Evolutionary conservation across 2,113 vertebrate genomes (phyloP), one percentile per base, ranked within the genome.

Genomic region (Dendropsophus ebraccatus): DNA sequence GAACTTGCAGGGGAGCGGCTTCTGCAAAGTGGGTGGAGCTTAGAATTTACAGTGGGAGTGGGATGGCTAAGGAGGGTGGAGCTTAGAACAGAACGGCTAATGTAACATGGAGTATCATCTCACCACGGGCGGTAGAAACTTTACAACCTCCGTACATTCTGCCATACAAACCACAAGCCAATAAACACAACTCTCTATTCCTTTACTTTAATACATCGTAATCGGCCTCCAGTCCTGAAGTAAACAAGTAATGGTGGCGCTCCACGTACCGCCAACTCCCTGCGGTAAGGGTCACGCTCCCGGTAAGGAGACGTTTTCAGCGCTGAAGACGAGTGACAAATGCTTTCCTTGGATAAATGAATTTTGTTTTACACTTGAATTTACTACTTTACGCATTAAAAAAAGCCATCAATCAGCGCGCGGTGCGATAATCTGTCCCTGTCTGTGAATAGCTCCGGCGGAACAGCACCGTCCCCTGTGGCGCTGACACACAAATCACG

Each of bases 341-440:
- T 4, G 23, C 41, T 73, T 45, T 25, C 11, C 41, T 49, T 49
- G 23, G 41, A 45, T 25, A 45, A 47, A 74, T 74, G 72, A 47
- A 47, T 74, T 74, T 74, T 5, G 21, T 49, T 74, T 74, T 73
- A 47, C 13, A 37, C 70, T 73, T 73, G 2, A 47, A 73, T 73
- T 41, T 49, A 74, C 72, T 74, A 74, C 72, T 47, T 41, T 70
- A 37, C 67, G 67, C 72, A 35, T 45, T 49, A 74, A 49, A 74
- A 74, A 7, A 49, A 74, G 41, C 21, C 72, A 49, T 74, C 41
- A 74, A 74, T 74, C 72, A 74, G 37, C 4, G 41, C 41, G 21
- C 45, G 19, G 19, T 28, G 5, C 67, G 9, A 41, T 37, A 21
- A 14, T 58, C 17, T n/a, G 76, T 37, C 79, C 28, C 2, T 12